phyloP scores from a whole-genome alignment of 1,140 invertebrate genomes.

The Gryllus bimaculatus region DNA sequence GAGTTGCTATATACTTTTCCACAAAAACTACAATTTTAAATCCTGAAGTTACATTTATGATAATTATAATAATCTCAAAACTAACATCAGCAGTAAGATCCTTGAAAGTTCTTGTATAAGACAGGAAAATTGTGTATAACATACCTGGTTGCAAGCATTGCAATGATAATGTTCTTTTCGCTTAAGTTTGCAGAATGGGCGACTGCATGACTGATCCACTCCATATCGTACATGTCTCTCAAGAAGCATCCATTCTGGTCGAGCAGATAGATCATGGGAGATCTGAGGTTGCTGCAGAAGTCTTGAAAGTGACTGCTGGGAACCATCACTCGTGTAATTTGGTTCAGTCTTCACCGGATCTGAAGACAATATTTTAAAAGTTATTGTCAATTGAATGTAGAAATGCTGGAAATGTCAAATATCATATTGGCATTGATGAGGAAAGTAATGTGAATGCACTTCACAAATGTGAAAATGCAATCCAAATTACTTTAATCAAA shows the following conservation, averaged over 20 bases:
- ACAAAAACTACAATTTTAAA: too few species aligned
- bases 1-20: too few species aligned
- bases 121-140: slow-evolving; percentile 9
- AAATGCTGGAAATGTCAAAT: too few species aligned
- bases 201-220: slow-evolving; percentile 58
- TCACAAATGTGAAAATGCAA: too few species aligned
- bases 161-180: slow-evolving; percentile 78
- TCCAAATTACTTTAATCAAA: too few species aligned
- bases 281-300: slow-evolving; percentile 17
- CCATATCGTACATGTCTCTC: slow-evolving; percentile 40
- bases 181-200: slow-evolving; percentile 80
- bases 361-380: neutral
- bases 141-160: slow-evolving; percentile 72
- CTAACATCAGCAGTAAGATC: too few species aligned
- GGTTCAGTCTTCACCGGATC: slow-evolving; percentile 8
- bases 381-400: neutral
- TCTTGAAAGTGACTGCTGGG: slow-evolving; percentile 11
- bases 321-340: neutral
- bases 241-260: slow-evolving; percentile 33
- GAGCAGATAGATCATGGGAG: slow-evolving; percentile 7
- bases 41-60: too few species aligned
- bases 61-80: too few species aligned
- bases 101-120: too few species aligned
- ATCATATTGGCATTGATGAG: too few species aligned
- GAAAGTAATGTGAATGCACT: too few species aligned